A percentile compares a stretch with the other conserved stretches of the same genome.
phyloP scores from a whole-genome alignment of 1,140 invertebrate genomes.

The Sarcophaga bullata region DNA sequence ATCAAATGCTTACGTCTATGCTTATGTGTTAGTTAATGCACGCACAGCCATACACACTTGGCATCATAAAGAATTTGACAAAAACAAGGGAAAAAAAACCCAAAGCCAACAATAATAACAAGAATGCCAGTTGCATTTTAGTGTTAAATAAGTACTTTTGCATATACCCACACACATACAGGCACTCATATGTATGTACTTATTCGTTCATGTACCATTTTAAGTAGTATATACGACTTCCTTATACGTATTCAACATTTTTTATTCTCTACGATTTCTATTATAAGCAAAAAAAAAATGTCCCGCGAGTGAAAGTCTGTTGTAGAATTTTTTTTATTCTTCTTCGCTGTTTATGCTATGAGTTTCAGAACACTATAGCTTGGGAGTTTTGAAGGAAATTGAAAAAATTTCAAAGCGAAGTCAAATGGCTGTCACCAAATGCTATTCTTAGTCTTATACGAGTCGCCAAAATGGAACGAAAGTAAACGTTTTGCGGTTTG shows the following conservation, averaged over 20 bases:
- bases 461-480: too few species aligned
- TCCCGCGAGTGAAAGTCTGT: slow-evolving; percentile 11
- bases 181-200: neutral
- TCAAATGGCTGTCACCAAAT: too few species aligned
- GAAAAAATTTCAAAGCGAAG: too few species aligned
- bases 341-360: neutral
- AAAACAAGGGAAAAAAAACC: neutral
- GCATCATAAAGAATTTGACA: neutral
- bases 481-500: too few species aligned
- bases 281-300: neutral
- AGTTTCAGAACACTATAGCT: neutral
- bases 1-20: too few species aligned
- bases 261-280: neutral
- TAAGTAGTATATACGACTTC: neutral
- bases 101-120: neutral
- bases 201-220: neutral
- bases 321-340: neutral
- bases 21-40: neutral
- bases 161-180: neutral
- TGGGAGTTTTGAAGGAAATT: too few species aligned
- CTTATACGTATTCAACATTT: neutral
- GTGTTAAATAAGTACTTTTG: slow-evolving; percentile 4
- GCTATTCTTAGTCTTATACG: too few species aligned
- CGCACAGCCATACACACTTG: neutral
- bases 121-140: neutral